Conservation (phyloP, 2,797 vertebrate genomes). For the Poeciliopsis turneri region DNA sequence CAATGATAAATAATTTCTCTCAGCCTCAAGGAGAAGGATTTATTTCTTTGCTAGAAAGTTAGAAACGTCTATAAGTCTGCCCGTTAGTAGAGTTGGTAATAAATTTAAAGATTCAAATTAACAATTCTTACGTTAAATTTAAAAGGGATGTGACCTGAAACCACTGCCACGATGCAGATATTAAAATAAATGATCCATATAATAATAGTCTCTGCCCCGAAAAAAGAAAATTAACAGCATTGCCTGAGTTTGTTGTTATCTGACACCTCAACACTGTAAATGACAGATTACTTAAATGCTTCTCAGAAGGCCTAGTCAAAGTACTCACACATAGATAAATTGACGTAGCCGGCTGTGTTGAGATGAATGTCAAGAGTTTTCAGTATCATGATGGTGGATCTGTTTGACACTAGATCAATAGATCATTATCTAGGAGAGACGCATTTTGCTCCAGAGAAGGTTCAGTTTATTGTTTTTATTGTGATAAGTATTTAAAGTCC, state of each 20-base stretch:
- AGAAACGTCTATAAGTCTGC: conserved; percentile 2
- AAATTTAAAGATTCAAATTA: conserved; percentile 54
- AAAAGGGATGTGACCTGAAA: conserved; percentile 33
- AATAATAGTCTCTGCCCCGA: conserved; percentile 23
- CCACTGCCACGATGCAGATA: conserved; percentile 2
- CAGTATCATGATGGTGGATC: not conserved
- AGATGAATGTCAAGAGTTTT: not conserved
- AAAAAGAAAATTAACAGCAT: conserved; percentile 26
- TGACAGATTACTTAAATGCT: not conserved
- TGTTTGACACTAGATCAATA: not conserved
- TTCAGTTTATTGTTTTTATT: not conserved
- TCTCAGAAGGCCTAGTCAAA: conserved; percentile 12
- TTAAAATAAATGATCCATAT: conserved; percentile 61
- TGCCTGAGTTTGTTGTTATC: conserved; percentile 48
- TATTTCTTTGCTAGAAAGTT: conserved; percentile 3
- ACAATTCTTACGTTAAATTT: conserved; percentile 14
- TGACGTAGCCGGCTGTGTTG: not conserved
- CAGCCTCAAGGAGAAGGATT: conserved; percentile 2
- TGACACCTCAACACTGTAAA: not conserved
- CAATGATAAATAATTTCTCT: not conserved
- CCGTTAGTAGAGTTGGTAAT: conserved; percentile 15
- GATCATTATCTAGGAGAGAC: not conserved
- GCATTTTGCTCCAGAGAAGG: not conserved
- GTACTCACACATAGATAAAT: not conserved
- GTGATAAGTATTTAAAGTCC: not conserved